Conservation (phyloP, 2,113 vertebrate genomes). For the Pampusana beccarii region DNA sequence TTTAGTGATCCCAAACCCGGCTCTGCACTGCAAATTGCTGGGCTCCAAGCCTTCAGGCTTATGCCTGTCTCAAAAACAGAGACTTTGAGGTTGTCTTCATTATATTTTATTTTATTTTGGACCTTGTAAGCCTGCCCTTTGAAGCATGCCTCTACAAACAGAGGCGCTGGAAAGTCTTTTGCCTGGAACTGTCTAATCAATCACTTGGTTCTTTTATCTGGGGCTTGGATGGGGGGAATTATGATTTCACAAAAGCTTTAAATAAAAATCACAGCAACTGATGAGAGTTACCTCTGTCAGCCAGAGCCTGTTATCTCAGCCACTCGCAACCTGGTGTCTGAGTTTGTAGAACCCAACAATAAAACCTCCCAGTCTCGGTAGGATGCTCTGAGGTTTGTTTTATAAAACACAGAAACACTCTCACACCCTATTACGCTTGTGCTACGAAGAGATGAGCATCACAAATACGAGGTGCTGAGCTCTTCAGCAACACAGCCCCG, state of each 20-base stretch:
- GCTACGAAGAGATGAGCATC: neutral
- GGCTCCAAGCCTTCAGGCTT: neutral
- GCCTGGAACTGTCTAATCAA: neutral
- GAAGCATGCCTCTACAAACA: neutral
- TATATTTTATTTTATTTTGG: neutral
- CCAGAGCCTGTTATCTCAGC: neutral
- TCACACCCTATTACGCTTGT: rapidly evolving
- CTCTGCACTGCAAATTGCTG: neutral
- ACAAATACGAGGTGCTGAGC: no score
- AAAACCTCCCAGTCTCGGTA: neutral
- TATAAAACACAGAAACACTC: neutral
- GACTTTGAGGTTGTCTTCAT: neutral
- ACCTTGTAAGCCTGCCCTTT: neutral
- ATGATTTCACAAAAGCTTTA: neutral
- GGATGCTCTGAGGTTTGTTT: neutral
- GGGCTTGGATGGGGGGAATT: rapidly evolving
- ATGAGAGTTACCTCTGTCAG: neutral
- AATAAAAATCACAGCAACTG: neutral
- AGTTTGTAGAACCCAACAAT: neutral
- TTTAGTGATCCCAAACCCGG: neutral
- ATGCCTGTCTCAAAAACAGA: neutral
- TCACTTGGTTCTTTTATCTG: neutral
- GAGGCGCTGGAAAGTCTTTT: neutral
- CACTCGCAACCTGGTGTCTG: rapidly evolving
- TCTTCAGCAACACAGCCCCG: neutral